Base-by-base conservation (phyloP, 2,113 vertebrate species). In the Macquaria australasica region DNA sequence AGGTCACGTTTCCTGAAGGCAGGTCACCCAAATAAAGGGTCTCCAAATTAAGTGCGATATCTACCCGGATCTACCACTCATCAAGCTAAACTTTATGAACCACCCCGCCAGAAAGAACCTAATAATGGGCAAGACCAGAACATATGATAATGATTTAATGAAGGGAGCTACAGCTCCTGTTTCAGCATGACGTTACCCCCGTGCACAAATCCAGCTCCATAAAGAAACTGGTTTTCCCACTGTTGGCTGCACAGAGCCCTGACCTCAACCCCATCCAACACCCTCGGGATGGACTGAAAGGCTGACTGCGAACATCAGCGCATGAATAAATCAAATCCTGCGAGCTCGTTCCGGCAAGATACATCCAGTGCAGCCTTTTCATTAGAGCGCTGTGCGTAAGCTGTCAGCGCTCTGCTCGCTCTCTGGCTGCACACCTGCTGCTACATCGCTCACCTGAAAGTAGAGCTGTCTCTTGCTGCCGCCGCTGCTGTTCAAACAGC, bases 241-340 rank as follows among this genome's bases (percentile, higher is more conserved):
- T 34, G 34, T 34, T 1, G 28, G 28, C 28, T 63, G 31, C 34
- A 39, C 62, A 12, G 37, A 64, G 20, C 1, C 6, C 21, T 5
- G 23, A 41, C 20, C 37, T n/a, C 63, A 16, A 8, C 12, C 64
- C 21, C 39, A 14, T 25, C 39, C 39, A 67, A 6, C 64, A n/a
- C 12, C 64, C 3, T 0, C 4, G 2, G 21, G 64, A 69, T 69
- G 66, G 9, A 31, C n/a, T 31, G 43, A 20, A 10, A 28, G n/a
- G 2, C n/a, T 8, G 23, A 67, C 39, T 67, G 39, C 1, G 5
- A 39, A 59, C 72, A 76, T 71, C 67, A 45, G 45, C 43, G 12
- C 25, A 83, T 76, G 81, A 83, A 83, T 77, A 83, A 76, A 50
- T 55, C 66, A 77, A 7, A 73, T 55, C 72, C 71, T 45, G 16